Evolutionary conservation across 2,797 vertebrate genomes (phyloP).

Genomic region (Loris lydekkerianus): DNA sequence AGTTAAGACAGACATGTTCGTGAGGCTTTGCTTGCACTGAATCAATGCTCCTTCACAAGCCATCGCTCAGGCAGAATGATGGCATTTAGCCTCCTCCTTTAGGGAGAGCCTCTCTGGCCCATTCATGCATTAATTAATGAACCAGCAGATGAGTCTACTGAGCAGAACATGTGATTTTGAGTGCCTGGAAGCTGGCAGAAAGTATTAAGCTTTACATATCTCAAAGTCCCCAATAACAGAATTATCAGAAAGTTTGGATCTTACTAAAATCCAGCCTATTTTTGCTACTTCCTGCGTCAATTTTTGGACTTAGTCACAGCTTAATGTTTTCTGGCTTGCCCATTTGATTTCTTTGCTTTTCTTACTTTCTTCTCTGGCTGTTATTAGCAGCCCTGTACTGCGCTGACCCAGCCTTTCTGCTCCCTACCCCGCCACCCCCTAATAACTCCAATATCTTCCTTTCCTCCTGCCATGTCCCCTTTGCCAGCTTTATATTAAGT

Average conservation of each 20-base stretch:
- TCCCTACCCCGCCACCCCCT: too few species aligned
- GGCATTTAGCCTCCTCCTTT: not conserved
- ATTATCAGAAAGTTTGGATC: not conserved
- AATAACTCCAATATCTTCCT: not conserved
- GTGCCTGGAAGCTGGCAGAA: not conserved
- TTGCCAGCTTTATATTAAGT: not conserved
- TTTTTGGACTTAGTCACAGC: not conserved
- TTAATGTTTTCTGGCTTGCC: not conserved
- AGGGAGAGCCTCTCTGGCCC: not conserved
- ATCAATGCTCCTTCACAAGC: not conserved
- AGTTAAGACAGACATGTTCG: not conserved
- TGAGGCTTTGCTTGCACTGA: not conserved
- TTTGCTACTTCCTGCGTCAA: not conserved
- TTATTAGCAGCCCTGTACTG: not conserved
- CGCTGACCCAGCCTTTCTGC: not conserved
- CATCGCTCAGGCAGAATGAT: not conserved
- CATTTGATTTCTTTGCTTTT: not conserved
- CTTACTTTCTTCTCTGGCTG: not conserved
- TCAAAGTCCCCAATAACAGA: conserved; percentile 11
- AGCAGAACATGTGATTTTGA: not conserved
- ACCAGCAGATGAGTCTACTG: not conserved
- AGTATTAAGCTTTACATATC: conserved; percentile 28
- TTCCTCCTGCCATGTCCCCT: not conserved
- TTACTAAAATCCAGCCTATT: conserved; percentile 15
- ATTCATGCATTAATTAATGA: not conserved